Evolutionary conservation across 35 echinoderm and acorn worm species (phyloP).

Genomic region (Strongylocentrotus purpuratus): DNA sequence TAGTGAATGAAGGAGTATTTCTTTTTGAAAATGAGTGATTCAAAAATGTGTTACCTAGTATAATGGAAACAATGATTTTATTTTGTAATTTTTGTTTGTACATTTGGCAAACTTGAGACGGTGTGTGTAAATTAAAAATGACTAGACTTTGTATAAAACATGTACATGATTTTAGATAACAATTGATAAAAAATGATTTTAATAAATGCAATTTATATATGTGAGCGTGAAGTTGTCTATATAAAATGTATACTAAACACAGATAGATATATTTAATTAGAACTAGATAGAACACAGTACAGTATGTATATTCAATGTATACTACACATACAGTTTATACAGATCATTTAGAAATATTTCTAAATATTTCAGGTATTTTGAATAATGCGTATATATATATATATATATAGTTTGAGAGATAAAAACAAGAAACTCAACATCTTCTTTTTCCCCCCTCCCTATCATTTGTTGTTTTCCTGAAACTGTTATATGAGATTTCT

Average conservation of each 20-base stretch:
- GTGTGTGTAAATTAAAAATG: conserved; percentile 27
- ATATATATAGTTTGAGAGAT: not conserved
- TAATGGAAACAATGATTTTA: not conserved
- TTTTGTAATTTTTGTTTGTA: conserved; percentile 18
- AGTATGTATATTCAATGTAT: conserved; percentile 13
- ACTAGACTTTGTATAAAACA: conserved; percentile 29
- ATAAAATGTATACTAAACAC: conserved; percentile 34
- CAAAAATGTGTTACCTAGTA: not conserved
- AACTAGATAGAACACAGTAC: not conserved
- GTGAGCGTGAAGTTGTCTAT: conserved; percentile 35
- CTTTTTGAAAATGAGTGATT: not conserved
- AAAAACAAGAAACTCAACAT: not conserved
- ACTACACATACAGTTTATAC: conserved; percentile 23
- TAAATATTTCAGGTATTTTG: not conserved
- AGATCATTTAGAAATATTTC: not conserved
- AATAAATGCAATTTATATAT: conserved; percentile 45
- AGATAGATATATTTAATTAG: conserved; percentile 44
- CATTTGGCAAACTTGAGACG: not conserved
- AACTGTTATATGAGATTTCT: not conserved
- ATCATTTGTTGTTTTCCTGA: no score
- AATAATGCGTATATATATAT: not conserved
- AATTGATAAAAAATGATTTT: not conserved
- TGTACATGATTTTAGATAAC: conserved; percentile 34
- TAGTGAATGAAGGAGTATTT: not conserved
- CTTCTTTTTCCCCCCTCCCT: not conserved